Conservation (phyloP, 1,140 invertebrate species). For the Drosophila seguyi region DNA sequence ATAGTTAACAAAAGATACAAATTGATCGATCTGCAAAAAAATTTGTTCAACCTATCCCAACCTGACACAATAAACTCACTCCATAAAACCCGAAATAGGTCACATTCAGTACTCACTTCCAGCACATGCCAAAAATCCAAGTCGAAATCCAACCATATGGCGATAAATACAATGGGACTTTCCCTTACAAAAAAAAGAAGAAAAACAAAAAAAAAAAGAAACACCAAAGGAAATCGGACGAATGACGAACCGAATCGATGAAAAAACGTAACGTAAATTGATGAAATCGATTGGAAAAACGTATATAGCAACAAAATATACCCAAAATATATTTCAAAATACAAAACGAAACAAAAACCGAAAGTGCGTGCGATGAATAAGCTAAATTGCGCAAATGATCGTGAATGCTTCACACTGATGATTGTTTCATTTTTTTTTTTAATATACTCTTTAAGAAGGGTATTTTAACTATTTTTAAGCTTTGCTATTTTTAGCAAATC, state of each 20-base stretch:
- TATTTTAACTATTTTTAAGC: not conserved
- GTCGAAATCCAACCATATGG: constrained; percentile 40
- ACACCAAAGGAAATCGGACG: constrained; percentile 19
- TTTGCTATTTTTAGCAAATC: not conserved
- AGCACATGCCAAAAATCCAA: constrained; percentile 28
- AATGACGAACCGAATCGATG: constrained; percentile 35
- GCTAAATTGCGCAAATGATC: constrained; percentile 78
- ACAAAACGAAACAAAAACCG: constrained; percentile 37
- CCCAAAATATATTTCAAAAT: constrained; percentile 70
- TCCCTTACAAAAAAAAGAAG: constrained; percentile 27
- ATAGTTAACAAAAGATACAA: not conserved
- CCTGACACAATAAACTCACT: not conserved
- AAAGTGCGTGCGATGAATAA: constrained; percentile 79
- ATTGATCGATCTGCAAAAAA: not conserved
- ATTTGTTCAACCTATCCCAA: constrained; percentile 12
- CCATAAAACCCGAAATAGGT: constrained; percentile 16
- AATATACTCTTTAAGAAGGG: constrained; percentile 28
- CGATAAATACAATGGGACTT: constrained; percentile 49
- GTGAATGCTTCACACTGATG: constrained; percentile 53
- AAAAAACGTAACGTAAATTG: constrained; percentile 66
- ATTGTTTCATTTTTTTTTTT: constrained; percentile 26
- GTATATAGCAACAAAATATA: constrained; percentile 57
- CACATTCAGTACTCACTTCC: constrained; percentile 28
- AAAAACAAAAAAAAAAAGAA: constrained; percentile 13
- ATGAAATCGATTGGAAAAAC: constrained; percentile 77